Percentiles rank a stretch among this genome's conserved stretches.
phyloP scores from a whole-genome alignment of 1,140 invertebrate genomes.

The Bradysia coprophila region DNA sequence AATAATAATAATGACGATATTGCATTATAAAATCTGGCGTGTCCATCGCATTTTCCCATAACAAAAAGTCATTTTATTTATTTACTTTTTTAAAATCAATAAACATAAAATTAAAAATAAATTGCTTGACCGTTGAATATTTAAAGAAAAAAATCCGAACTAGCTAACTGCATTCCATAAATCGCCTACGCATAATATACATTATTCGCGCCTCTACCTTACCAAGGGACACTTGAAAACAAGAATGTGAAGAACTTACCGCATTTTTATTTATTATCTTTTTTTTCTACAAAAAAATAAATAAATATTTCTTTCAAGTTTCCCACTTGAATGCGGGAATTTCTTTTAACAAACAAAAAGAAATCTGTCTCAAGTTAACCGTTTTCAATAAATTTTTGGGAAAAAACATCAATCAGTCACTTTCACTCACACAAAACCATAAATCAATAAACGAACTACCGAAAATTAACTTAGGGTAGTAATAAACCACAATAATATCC shows the following conservation, averaged over 20 bases:
- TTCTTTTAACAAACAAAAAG: background rate
- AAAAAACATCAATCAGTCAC: background rate
- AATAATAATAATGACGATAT: no score
- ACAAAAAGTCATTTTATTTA: no score
- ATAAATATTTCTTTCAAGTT: background rate
- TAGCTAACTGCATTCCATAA: background rate
- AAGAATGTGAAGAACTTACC: no score
- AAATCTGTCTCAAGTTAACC: background rate
- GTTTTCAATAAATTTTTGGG: background rate
- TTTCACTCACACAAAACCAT: background rate
- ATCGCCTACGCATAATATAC: background rate
- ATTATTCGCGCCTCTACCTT: background rate
- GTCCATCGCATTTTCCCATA: no score
- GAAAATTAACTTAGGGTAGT: background rate
- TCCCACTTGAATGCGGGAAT: no score
- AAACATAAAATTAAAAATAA: no score
- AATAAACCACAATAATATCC: background rate
- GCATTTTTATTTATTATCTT: no score
- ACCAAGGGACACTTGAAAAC: no score
- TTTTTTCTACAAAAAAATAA: background rate
- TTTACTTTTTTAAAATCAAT: no score
- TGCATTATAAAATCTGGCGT: no score
- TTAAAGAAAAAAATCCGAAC: no score
- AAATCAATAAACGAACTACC: background rate
- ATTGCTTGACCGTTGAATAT: no score